Evolutionary conservation across 2,113 vertebrate genomes (phyloP).

Genomic region (Accipiter cooperii): DNA sequence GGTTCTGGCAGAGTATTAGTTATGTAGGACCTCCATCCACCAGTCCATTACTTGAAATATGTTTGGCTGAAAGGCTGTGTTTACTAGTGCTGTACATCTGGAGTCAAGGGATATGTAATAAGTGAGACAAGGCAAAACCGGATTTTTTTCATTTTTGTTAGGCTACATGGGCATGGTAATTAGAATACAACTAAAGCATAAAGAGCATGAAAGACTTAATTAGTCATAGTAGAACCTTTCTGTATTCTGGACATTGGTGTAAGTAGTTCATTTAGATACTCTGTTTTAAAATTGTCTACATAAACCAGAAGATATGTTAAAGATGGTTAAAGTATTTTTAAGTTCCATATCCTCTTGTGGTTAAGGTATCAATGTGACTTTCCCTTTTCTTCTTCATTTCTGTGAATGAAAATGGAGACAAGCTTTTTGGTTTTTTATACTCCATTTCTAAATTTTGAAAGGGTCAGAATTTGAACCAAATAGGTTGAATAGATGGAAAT

Average conservation of each 20-base stretch:
- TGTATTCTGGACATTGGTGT: neutral
- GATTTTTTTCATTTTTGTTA: neutral
- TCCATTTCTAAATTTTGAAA: neutral
- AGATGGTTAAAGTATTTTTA: neutral
- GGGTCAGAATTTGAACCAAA: neutral
- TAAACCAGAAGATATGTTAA: neutral
- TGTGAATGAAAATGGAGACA: neutral
- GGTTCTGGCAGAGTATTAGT: neutral
- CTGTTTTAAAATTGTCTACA: neutral
- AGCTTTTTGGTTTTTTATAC: neutral
- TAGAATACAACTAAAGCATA: neutral
- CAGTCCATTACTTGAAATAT: neutral
- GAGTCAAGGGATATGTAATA: neutral
- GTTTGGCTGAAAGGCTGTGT: neutral
- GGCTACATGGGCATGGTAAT: neutral
- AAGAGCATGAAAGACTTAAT: neutral
- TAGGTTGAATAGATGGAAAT: neutral
- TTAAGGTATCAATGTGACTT: neutral
- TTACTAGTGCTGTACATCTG: neutral
- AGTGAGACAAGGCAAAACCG: neutral
- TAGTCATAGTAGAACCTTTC: neutral
- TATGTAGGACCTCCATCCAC: neutral
- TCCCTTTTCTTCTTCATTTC: neutral
- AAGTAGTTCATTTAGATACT: neutral
- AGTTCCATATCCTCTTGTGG: neutral